Evolutionary conservation across 1,140 invertebrate species (phyloP), one percentile per base, ranked within the genome.

Genomic region (Theocolax elegans): DNA sequence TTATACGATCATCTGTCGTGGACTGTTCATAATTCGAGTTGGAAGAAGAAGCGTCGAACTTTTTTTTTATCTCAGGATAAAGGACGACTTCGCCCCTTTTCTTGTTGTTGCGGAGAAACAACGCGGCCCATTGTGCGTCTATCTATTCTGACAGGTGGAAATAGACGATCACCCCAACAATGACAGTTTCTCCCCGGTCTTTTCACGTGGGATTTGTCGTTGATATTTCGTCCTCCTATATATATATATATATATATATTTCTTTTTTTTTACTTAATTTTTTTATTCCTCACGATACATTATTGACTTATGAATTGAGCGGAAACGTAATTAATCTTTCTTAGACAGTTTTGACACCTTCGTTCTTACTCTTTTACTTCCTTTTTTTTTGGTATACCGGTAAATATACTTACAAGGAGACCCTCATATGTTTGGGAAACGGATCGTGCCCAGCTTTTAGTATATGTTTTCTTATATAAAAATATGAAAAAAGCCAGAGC

Each of bases 91-190:
- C 23, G 23, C 54, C 67, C 67, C 46, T 60, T 72, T 74, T 74
- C 67, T 77, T 73, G 73, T 78, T 76, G 56, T 71, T 69, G 54
- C 48, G 67, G 60, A 67, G 59, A 70, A 76, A 78, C 75, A 72
- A 69, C 74, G 67, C 74, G 76, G 75, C 70, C 74, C 63, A 78
- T 81, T 81, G 81, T 80, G 75, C 76, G 77, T 79, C 74, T 72
- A 78, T 80, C 73, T 74, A 74, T 75, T 75, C 74, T 83, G 81
- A 82, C 80, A 82, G 78, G 81, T 83, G 80, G 78, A 81, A 81
- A 82, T 80, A 76, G 80, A 83, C 76, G 80, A 82, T 81, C 80
- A 79, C 75, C 74, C 56, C 72, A 72, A 72, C 72, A 75, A 78
- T 75, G 75, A 79, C 80, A 73, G 75, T 75, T 17, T 53, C 31